phyloP scores from a whole-genome alignment of 2,888 invertebrate species.

The Drosophila cognata region DNA sequence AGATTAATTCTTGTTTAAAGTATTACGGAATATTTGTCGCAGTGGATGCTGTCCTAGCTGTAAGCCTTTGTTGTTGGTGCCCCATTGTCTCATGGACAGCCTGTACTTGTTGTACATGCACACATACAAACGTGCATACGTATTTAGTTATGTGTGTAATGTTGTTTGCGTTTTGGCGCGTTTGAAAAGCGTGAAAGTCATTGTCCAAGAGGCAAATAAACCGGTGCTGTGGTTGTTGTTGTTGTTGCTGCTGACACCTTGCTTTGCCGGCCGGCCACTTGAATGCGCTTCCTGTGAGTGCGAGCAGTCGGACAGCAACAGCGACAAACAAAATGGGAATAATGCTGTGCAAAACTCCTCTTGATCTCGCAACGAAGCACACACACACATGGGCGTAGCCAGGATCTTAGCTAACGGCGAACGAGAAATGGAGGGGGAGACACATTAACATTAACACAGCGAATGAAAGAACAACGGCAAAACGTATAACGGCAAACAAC shows the following conservation, averaged over 20 bases:
- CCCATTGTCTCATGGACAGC: constrained; percentile 26
- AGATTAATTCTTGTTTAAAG: neutral
- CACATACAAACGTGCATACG: constrained; percentile 1
- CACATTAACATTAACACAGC: neutral
- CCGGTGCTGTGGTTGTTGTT: constrained; percentile 14
- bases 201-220: constrained; percentile 62
- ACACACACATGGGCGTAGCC: constrained; percentile 23
- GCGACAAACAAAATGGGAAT: constrained; percentile 46
- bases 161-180: constrained; percentile 74
- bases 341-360: constrained; percentile 58
- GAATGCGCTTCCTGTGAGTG: constrained; percentile 46
- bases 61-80: constrained; percentile 10
- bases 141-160: constrained; percentile 23
- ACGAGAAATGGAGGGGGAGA: neutral
- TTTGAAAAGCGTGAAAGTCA: constrained; percentile 80
- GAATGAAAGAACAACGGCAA: neutral
- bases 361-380: constrained; percentile 48
- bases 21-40: neutral
- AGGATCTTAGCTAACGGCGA: constrained; percentile 4
- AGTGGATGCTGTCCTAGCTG: neutral
- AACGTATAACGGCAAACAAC: neutral
- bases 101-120: constrained; percentile 51
- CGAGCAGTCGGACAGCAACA: constrained; percentile 5
- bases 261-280: constrained; percentile 52
- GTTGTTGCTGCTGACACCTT: constrained; percentile 39